Percentiles rank a stretch among this genome's conserved stretches.
These are phyloP conservation scores for Leucoraja ocellata DNA, from an alignment of 2,797 vertebrate species.

Conservation along the genomic window DNA sequence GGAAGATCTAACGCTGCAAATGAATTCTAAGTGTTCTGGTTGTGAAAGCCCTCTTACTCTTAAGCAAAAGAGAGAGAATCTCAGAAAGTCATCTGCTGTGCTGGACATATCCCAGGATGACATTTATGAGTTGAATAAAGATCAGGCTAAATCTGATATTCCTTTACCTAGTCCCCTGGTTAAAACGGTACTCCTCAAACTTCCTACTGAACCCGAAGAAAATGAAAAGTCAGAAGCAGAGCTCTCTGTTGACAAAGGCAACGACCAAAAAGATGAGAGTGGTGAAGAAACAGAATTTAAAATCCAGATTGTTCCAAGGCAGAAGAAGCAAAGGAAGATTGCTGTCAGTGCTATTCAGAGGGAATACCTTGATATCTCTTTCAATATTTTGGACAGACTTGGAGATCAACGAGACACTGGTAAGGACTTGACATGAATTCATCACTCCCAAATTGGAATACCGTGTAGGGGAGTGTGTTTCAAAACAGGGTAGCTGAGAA, in stretches of 20 bases:
- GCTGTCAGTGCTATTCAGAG: slow-evolving; percentile 97
- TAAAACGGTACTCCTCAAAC: slow-evolving; percentile 73
- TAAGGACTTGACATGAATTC: slow-evolving; percentile 54
- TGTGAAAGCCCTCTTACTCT: slow-evolving; percentile 77
- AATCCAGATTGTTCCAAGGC: slow-evolving; percentile 94
- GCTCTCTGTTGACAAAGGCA: slow-evolving; percentile 41
- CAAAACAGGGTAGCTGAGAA: no score
- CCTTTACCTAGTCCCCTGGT: slow-evolving; percentile 59
- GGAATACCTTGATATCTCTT: slow-evolving; percentile 94
- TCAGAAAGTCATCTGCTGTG: slow-evolving; percentile 79
- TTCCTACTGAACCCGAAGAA: slow-evolving; percentile 72
- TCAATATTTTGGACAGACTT: slow-evolving; percentile 87
- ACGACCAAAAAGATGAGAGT: slow-evolving; percentile 71
- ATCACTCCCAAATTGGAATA: slow-evolving; percentile 40
- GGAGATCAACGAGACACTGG: slow-evolving; percentile 77
- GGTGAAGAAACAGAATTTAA: slow-evolving; percentile 88
- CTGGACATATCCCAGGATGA: slow-evolving; percentile 80
- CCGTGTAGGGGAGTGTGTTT: slow-evolving; percentile 32
- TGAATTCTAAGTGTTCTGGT: slow-evolving; percentile 45
- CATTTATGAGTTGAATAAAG: slow-evolving; percentile 48
- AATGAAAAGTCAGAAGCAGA: slow-evolving; percentile 62
- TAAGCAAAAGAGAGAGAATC: slow-evolving; percentile 86
- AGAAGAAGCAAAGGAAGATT: slow-evolving; percentile 94
- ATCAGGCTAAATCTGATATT: slow-evolving; percentile 55
- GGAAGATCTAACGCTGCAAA: slow-evolving; percentile 47